phyloP scores from a whole-genome alignment of 2,113 vertebrate species.

The Synchiropus splendidus region DNA sequence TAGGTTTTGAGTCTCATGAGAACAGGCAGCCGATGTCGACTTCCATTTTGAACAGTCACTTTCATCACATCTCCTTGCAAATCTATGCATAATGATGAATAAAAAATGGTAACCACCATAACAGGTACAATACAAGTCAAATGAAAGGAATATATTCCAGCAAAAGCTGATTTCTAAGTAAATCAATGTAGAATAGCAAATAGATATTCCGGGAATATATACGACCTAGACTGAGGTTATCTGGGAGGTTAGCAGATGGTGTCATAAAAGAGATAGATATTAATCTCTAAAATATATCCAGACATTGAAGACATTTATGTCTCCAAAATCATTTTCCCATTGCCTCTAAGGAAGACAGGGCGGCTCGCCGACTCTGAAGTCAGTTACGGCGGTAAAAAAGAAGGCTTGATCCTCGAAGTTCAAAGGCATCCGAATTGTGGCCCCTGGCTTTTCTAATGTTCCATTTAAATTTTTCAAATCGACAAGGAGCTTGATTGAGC shows the following conservation, averaged over 20 bases:
- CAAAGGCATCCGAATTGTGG: constrained; percentile 9
- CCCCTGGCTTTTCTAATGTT: constrained; percentile 8
- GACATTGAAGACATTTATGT: constrained; percentile 51
- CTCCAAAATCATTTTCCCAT: constrained; percentile 47
- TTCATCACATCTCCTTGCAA: no score
- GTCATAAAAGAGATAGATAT: constrained; percentile 60
- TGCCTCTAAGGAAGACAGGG: constrained; percentile 43
- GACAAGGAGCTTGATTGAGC: constrained; percentile 21
- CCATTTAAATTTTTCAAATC: constrained; percentile 15
- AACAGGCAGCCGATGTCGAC: no score
- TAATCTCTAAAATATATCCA: constrained; percentile 58
- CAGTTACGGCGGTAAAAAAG: no score
- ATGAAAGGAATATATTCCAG: no score
- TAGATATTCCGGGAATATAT: constrained; percentile 50
- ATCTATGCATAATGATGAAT: no score
- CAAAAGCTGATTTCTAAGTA: no score
- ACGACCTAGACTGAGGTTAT: constrained; percentile 44
- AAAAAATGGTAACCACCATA: no score
- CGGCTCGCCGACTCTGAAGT: no score
- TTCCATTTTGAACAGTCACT: no score
- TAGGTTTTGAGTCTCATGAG: no score
- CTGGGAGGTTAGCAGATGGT: constrained; percentile 68
- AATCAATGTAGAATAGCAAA: no score
- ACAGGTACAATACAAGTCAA: no score
- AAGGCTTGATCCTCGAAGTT: constrained; percentile 14